A percentile compares a stretch with the other conserved stretches of the same genome.
Conservation (phyloP, 2,113 vertebrate species). For the Archilochus colubris region DNA sequence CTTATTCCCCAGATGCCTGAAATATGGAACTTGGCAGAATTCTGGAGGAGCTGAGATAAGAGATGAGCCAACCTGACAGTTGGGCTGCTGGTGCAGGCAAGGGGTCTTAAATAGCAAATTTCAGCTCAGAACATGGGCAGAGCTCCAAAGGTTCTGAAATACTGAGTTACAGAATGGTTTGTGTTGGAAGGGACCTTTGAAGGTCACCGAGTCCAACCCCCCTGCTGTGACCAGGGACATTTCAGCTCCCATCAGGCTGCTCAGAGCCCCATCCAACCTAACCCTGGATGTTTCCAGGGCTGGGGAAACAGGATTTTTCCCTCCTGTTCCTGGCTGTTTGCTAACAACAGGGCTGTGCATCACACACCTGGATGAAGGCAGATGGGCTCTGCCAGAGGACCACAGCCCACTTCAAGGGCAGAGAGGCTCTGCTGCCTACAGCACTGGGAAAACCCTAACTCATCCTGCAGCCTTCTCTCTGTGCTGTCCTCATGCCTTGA, state of each 20-base stretch:
- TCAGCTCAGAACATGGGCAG: background rate
- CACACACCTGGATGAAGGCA: background rate
- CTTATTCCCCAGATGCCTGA: background rate
- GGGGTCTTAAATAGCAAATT: background rate
- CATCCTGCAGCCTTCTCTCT: background rate
- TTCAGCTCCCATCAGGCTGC: background rate
- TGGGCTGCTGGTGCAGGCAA: background rate
- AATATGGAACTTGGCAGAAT: background rate
- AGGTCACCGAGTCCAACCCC: background rate
- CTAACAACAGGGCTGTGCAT: background rate
- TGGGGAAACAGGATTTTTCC: background rate
- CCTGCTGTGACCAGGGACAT: background rate
- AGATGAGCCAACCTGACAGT: background rate
- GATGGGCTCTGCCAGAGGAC: background rate
- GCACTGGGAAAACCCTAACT: background rate
- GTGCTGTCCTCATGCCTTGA: accelerated
- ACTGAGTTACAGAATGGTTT: background rate
- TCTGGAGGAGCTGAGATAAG: background rate
- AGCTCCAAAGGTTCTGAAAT: background rate
- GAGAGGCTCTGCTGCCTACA: no score
- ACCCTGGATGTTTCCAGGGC: background rate
- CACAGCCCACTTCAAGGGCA: background rate
- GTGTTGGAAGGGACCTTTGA: background rate
- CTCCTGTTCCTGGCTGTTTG: background rate
- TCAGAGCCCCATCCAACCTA: background rate